Conservation (phyloP, 2,113 vertebrate species). For the Anser cygnoides region DNA sequence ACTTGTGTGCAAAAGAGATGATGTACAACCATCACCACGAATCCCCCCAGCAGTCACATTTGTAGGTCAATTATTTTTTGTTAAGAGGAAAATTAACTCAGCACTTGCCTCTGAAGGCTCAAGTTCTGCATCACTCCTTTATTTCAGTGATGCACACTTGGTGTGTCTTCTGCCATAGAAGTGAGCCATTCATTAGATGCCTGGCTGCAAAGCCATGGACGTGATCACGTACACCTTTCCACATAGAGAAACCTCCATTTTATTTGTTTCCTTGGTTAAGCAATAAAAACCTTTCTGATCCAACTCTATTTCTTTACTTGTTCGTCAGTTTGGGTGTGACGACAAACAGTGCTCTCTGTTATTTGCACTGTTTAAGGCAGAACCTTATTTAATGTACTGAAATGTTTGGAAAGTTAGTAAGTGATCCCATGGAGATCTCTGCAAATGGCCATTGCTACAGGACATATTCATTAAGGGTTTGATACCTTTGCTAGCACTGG, state of each 20-base stretch:
- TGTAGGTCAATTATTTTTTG: neutral
- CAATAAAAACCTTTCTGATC: neutral
- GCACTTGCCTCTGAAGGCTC: neutral
- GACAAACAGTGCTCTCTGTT: neutral
- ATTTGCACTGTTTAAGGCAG: neutral
- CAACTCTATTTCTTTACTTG: neutral
- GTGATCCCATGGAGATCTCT: neutral
- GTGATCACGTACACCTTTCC: neutral
- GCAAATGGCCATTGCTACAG: neutral
- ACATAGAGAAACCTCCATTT: neutral
- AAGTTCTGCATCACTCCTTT: neutral
- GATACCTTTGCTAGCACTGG: neutral
- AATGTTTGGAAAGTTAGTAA: neutral
- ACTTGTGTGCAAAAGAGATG: neutral
- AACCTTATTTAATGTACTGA: neutral
- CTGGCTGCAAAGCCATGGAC: neutral
- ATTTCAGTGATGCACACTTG: neutral
- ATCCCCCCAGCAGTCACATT: rapidly evolving
- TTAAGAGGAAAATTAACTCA: neutral
- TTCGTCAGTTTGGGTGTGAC: neutral
- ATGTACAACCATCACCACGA: neutral
- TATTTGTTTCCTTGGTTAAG: neutral
- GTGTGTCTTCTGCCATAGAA: neutral
- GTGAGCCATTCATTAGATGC: neutral
- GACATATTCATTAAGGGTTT: neutral